A percentile compares a stretch with the other conserved stretches of the same genome.
phyloP scores from a whole-genome alignment of 1,140 invertebrate genomes.

The Rhynchophorus ferrugineus region DNA sequence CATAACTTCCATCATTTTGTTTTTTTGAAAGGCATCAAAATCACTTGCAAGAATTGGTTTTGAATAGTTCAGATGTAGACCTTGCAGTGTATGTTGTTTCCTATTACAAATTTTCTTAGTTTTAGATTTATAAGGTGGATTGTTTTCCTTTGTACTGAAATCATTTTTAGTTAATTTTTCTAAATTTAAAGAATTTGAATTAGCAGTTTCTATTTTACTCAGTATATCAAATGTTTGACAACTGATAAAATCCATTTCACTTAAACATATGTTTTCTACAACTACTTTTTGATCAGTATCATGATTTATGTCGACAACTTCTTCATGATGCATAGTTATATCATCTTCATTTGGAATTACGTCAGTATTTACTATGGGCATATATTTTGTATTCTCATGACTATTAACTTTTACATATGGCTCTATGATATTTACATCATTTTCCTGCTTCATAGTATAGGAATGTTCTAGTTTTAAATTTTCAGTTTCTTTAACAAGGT shows the following conservation, averaged over 20 bases:
- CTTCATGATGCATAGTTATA: not conserved
- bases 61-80: not conserved
- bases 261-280: not conserved
- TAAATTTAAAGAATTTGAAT: too few relatives aligned
- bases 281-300: not conserved
- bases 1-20: slow-evolving; percentile 2
- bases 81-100: not conserved
- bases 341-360: not conserved
- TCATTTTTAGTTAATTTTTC: not conserved
- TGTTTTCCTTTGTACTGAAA: not conserved
- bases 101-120: not conserved
- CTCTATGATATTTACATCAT: not conserved
- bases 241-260: not conserved
- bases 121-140: not conserved
- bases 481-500: not conserved
- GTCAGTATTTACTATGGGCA: not conserved
- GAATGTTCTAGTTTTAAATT: slow-evolving; percentile 3
- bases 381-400: not conserved
- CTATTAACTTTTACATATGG: not conserved
- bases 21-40: slow-evolving; percentile 7
- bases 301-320: not conserved
- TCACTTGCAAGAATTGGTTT: slow-evolving; percentile 1
- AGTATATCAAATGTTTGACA: too few relatives aligned
- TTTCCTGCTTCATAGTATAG: not conserved
- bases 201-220: too few relatives aligned